Evolutionary conservation across 1,140 invertebrate genomes (phyloP).

Genomic region (Lordiphosa stackelbergi): DNA sequence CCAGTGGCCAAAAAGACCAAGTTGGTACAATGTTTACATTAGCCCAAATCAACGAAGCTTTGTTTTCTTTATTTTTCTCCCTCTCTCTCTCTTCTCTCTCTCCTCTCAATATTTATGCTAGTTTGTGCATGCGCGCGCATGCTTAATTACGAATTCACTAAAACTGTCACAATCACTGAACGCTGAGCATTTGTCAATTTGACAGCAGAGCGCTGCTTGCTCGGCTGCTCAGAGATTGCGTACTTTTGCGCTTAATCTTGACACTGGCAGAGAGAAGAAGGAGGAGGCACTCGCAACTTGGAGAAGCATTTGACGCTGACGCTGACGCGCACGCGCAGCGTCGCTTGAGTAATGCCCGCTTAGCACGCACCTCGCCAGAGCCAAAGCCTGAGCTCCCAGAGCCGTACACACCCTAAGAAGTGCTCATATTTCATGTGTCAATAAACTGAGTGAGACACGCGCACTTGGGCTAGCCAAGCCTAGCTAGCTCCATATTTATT

Average conservation of each 20-base stretch:
- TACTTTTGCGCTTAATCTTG: slow-evolving; percentile 59
- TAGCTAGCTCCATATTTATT: slow-evolving; percentile 42
- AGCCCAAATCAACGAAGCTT: slow-evolving; percentile 15
- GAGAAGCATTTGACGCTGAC: slow-evolving; percentile 26
- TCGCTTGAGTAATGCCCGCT: slow-evolving; percentile 61
- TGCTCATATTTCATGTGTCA: slow-evolving; percentile 72
- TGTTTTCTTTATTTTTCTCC: slow-evolving; percentile 28
- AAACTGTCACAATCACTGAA: slow-evolving; percentile 70
- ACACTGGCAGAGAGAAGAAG: slow-evolving; percentile 17
- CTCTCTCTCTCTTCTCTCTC: too few relatives aligned
- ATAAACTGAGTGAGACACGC: slow-evolving; percentile 50
- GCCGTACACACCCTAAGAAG: slow-evolving; percentile 58
- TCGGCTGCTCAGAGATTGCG: slow-evolving; percentile 39
- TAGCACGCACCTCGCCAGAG: slow-evolving; percentile 51
- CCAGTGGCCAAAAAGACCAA: slow-evolving; percentile 13
- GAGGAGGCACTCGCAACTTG: slow-evolving; percentile 9
- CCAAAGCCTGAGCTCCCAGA: slow-evolving; percentile 16
- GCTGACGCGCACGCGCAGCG: slow-evolving; percentile 24
- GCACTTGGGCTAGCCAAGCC: slow-evolving; percentile 22
- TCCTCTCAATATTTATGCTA: slow-evolving; percentile 44
- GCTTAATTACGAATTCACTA: slow-evolving; percentile 71
- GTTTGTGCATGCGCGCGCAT: slow-evolving; percentile 70
- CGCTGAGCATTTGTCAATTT: slow-evolving; percentile 68
- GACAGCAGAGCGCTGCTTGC: slow-evolving; percentile 45
- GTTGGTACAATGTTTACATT: slow-evolving; percentile 20